Evolutionary conservation across 1,140 invertebrate genomes (phyloP).

Genomic region (Holcopasites calliopsidis): DNA sequence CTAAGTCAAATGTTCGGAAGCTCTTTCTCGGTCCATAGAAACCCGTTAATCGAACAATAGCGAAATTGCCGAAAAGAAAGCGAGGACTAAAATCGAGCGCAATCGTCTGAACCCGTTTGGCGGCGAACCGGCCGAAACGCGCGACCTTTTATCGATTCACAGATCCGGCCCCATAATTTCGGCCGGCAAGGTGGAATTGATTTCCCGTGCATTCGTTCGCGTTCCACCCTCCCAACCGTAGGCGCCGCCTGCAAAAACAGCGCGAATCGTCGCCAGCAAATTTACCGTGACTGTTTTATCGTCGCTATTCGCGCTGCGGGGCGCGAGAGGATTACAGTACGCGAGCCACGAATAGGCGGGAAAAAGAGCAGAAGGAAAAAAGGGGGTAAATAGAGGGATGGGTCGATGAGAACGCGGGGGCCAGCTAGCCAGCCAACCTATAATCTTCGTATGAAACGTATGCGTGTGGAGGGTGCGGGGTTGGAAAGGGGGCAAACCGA

Average conservation of each 20-base stretch:
- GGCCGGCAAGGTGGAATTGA: constrained; percentile 22
- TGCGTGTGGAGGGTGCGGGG: background rate
- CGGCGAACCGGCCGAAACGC: background rate
- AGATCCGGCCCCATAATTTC: constrained; percentile 23
- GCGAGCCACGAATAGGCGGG: background rate
- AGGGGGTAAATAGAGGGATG: background rate
- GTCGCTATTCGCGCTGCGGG: constrained; percentile 50
- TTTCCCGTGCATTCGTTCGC: background rate
- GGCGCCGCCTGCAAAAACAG: constrained; percentile 65
- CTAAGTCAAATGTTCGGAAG: no score
- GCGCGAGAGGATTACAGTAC: constrained; percentile 44
- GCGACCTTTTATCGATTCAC: constrained; percentile 1
- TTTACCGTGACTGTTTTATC: constrained; percentile 64
- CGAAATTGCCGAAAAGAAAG: background rate
- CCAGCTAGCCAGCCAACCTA: constrained; percentile 7
- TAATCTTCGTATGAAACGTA: constrained; percentile 21
- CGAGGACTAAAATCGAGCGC: background rate
- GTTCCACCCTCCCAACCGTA: constrained; percentile 1
- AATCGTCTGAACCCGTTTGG: background rate
- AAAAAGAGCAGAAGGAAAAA: constrained; percentile 6
- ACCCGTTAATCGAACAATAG: background rate
- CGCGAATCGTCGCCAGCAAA: constrained; percentile 63
- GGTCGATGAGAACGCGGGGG: background rate
- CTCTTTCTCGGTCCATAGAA: no score
- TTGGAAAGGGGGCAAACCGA: constrained; percentile 18